Evolutionary conservation across 2,113 vertebrate genomes (phyloP).

Genomic region (Acanthisitta chloris): DNA sequence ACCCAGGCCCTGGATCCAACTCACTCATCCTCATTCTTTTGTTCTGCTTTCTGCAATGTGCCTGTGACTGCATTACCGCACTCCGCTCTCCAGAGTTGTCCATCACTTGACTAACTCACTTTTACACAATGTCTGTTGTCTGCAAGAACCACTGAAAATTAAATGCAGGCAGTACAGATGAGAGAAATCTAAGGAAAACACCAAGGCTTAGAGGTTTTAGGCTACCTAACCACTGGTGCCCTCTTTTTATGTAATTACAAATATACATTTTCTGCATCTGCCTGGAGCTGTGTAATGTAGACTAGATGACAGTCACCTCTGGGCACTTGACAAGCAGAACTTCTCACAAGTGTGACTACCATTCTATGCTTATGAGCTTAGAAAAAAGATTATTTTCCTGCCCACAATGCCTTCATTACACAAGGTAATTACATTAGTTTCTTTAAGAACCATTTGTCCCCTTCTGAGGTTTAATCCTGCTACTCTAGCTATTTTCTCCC

Average conservation of each 20-base stretch:
- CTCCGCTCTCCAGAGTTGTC: neutral
- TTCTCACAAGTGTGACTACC: neutral
- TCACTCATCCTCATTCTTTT: neutral
- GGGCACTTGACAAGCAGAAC: neutral
- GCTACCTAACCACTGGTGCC: neutral
- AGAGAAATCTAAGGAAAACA: neutral
- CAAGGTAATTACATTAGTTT: neutral
- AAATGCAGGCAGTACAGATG: neutral
- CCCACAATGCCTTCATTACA: neutral
- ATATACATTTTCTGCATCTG: neutral
- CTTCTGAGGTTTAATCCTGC: neutral
- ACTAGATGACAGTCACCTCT: neutral
- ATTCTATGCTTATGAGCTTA: neutral
- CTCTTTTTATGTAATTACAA: neutral
- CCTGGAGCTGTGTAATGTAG: neutral
- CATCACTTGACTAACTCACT: neutral
- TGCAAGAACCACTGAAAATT: neutral
- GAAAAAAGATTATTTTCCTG: neutral
- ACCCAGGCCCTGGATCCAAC: neutral
- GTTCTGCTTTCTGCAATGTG: neutral
- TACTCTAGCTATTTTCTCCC: neutral
- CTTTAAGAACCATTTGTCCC: neutral
- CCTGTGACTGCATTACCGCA: neutral
- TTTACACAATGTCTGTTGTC: neutral
- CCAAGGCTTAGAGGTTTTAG: neutral